These are phyloP conservation scores for Chalcis sispes DNA, from an alignment of 2,888 invertebrate genomes.

Conservation along the genomic window DNA sequence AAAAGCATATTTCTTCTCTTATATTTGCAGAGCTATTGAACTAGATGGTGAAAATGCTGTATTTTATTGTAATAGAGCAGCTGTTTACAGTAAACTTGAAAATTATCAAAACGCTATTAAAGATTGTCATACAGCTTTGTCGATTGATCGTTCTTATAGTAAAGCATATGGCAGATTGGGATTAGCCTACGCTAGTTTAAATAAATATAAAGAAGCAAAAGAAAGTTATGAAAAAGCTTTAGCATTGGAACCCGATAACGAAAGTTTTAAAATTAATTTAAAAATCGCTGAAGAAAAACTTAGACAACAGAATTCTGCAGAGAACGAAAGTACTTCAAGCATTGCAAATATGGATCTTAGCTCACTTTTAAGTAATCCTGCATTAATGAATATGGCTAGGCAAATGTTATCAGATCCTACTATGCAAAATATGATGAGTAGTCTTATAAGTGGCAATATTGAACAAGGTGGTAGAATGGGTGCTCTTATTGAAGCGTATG, in stretches of 20 bases:
- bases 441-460: slow-evolving; percentile 77
- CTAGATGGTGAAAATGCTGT: slow-evolving; percentile 93
- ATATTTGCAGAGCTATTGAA: slow-evolving; percentile 86
- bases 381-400: slow-evolving; percentile 89
- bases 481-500: slow-evolving; percentile 78
- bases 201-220: slow-evolving; percentile 89
- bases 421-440: slow-evolving; percentile 86
- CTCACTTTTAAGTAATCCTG: slow-evolving; percentile 87
- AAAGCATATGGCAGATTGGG: slow-evolving; percentile 96
- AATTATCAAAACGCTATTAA: slow-evolving; percentile 89
- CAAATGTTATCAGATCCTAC: slow-evolving; percentile 90
- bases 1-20: not conserved
- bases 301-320: slow-evolving; percentile 61
- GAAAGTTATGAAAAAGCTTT: slow-evolving; percentile 92
- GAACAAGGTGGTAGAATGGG: slow-evolving; percentile 73
- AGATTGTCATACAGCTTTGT: slow-evolving; percentile 93
- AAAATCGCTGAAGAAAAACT: slow-evolving; percentile 86
- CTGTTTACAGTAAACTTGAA: slow-evolving; percentile 93
- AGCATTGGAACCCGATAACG: slow-evolving; percentile 94
- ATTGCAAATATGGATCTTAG: slow-evolving; percentile 78
- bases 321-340: slow-evolving; percentile 53
- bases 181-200: slow-evolving; percentile 89
- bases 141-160: slow-evolving; percentile 92
- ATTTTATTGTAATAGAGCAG: slow-evolving; percentile 98
- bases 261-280: slow-evolving; percentile 91